These are phyloP conservation scores for Chanos chanos DNA, from an alignment of 2,797 vertebrate species.

Conservation along the genomic window DNA sequence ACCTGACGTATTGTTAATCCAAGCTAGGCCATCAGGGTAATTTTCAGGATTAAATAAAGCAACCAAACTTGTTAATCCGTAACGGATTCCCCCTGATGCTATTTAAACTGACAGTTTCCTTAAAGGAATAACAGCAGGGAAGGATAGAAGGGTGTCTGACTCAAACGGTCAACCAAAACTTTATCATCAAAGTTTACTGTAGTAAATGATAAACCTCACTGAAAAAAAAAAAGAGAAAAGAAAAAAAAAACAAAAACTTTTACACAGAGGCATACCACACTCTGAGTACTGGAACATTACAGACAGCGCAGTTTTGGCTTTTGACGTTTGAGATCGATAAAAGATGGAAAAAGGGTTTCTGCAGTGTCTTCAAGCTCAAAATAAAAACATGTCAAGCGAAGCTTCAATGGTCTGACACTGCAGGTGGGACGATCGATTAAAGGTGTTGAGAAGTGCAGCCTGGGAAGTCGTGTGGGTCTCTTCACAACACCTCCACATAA, in stretches of 20 bases:
- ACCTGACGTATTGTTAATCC: too few relatives aligned
- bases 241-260: too few relatives aligned
- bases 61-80: slow-evolving; percentile 67
- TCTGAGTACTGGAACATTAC: slow-evolving; percentile 64
- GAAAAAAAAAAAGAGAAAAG: too few relatives aligned
- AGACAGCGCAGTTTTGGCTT: slow-evolving; percentile 67
- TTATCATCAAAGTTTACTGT: slow-evolving; percentile 29
- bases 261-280: slow-evolving; percentile 52
- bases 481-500: slow-evolving; percentile 57
- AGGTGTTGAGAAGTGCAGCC: slow-evolving; percentile 64
- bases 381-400: slow-evolving; percentile 75
- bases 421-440: slow-evolving; percentile 68
- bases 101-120: slow-evolving; percentile 62
- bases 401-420: slow-evolving; percentile 61
- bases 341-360: slow-evolving; percentile 60
- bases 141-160: slow-evolving; percentile 12
- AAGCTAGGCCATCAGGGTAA: too few relatives aligned
- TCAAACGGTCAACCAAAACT: slow-evolving; percentile 17
- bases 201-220: slow-evolving; percentile 33
- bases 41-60: slow-evolving; percentile 64
- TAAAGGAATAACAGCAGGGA: neutral
- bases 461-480: slow-evolving; percentile 58
- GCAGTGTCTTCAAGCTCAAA: slow-evolving; percentile 58
- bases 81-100: slow-evolving; percentile 61
- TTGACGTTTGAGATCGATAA: slow-evolving; percentile 78